These are phyloP conservation scores for Drosophila melanosoma DNA, from an alignment of 2,888 invertebrate species.

Conservation along the genomic window DNA sequence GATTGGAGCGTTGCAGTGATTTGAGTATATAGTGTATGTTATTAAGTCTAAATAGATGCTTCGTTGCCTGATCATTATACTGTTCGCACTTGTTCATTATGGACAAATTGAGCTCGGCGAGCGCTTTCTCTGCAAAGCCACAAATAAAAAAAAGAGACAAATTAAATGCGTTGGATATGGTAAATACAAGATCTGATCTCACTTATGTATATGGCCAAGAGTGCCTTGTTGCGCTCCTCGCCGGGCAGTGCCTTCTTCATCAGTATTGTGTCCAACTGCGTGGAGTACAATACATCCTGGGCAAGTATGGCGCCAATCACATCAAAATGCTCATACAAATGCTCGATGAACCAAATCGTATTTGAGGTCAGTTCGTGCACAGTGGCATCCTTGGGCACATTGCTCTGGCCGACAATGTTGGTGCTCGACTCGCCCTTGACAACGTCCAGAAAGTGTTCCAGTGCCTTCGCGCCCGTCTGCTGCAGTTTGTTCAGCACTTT, in stretches of 20 bases:
- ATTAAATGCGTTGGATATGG: neutral
- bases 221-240: conserved; percentile 87
- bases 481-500: conserved; percentile 91
- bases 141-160: neutral
- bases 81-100: conserved; percentile 96
- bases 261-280: conserved; percentile 86
- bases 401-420: conserved; percentile 87
- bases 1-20: conserved; percentile 93
- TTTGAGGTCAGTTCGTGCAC: conserved; percentile 98
- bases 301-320: conserved; percentile 89
- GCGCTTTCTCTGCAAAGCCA: conserved; percentile 90
- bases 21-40: conserved; percentile 98
- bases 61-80: conserved; percentile 93
- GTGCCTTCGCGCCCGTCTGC: conserved; percentile 92
- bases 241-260: conserved; percentile 85
- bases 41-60: conserved; percentile 96
- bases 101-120: conserved; percentile 95
- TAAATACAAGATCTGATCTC: conserved; percentile 77
- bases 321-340: conserved; percentile 91
- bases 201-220: conserved; percentile 94
- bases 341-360: conserved; percentile 96
- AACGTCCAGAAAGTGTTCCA: conserved; percentile 97
- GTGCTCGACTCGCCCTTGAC: conserved; percentile 91
- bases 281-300: conserved; percentile 87
- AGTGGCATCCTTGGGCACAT: conserved; percentile 96